Evolutionary conservation across 2,113 vertebrate species (phyloP), one percentile per base, ranked within the genome.

Genomic region (Rhinopomastus cyanomelas): DNA sequence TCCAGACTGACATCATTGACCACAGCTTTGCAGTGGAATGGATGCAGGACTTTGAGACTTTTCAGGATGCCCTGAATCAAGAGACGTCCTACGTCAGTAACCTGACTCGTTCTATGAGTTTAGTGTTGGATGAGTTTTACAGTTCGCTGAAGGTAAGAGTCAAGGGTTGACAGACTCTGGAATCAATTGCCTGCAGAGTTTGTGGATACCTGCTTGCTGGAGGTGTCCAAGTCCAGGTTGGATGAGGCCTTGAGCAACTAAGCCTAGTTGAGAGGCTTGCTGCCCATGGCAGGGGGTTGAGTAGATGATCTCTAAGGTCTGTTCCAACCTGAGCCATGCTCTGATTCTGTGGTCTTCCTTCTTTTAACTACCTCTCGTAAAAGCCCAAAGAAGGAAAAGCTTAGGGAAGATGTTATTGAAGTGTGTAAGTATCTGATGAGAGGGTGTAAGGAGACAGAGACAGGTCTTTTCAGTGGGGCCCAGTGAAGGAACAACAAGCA

Each of bases 11-110:
- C 95, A 99, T 99, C 89, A 98, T 99, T 21, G 98, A 99, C 88
- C 98, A 99, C 97, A 98, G 98, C 92, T 99, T 99, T 49, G 99
- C 99, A 0, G 98, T 99, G 93, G 99, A 99, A 88, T 99, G 99
- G 99, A 99, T 99, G 99, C 98, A 98, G 89, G 99, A 99, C 96
- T 99, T 99, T 12, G 99, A 99, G 95, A 97, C 96, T 44, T 99
- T 99, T 91, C 99, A 99, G 91, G 99, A 99, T 29, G 99, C 99
- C 22, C 96, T 99, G 93, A 99, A 98, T 96, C 99, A 99, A 91
- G 99, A 99, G 91, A 98, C 98, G 1, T 98, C 98, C 2, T 99
- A 99, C 1, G 97, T 98, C 93, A 99, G 99, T 93, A 99, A 99
- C 96, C 97, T 99, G 96, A 99, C 99, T 6, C 98, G 99, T 68